Conservation (phyloP, 2,113 vertebrate species). For the Barnardius zonarius region DNA sequence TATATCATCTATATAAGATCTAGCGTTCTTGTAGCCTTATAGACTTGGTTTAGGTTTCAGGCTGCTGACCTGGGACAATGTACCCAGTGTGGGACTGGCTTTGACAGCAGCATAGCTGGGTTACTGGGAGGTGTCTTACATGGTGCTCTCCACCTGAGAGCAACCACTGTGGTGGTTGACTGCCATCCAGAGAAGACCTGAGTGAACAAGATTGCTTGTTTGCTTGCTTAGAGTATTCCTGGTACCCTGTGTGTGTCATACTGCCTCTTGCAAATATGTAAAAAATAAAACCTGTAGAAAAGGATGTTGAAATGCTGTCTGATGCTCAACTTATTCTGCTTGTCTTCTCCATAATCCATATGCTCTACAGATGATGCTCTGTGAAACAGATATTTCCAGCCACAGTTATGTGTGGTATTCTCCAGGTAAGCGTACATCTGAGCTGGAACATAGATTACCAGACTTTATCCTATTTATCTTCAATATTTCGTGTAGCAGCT, state of each 20-base stretch:
- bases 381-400: not conserved
- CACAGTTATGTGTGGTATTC: not conserved
- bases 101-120: not conserved
- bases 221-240: not conserved
- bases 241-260: rapidly evolving
- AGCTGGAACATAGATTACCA: not conserved
- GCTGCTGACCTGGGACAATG: not conserved
- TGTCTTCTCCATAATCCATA: not conserved
- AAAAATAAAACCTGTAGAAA: not conserved
- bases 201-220: rapidly evolving
- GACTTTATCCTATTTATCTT: conserved; percentile 26
- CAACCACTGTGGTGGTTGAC: not conserved
- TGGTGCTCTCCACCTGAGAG: too few species aligned
- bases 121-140: rapidly evolving
- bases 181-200: rapidly evolving
- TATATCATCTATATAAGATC: not conserved
- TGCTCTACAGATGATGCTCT: not conserved
- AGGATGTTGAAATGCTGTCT: not conserved
- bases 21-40: rapidly evolving
- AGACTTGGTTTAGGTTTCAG: not conserved
- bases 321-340: not conserved
- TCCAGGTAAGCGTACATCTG: not conserved
- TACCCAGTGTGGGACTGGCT: not conserved
- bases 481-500: not conserved
- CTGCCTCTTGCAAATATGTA: not conserved